Conservation (phyloP, 2,113 vertebrate genomes). For the Bubo blakistoni region DNA sequence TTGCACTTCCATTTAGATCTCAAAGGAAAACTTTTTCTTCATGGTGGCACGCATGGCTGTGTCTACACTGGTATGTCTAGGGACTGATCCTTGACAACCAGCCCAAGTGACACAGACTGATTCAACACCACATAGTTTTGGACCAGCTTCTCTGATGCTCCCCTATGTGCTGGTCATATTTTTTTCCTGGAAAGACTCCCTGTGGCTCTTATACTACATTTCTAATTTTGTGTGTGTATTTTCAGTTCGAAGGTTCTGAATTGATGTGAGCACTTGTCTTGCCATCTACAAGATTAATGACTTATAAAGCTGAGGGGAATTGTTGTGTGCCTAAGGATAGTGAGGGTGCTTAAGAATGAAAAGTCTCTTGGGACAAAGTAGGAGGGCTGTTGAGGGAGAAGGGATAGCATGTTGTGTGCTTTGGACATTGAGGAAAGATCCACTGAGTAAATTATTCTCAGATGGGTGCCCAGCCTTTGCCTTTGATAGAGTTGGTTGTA, state of each 20-base stretch:
- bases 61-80: neutral
- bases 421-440: neutral
- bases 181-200: neutral
- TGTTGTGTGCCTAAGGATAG: neutral
- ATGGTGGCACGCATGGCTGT: neutral
- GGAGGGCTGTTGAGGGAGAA: neutral
- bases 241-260: neutral
- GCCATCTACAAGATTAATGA: neutral
- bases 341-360: neutral
- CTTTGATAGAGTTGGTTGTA: neutral
- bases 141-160: neutral
- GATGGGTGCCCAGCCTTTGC: neutral
- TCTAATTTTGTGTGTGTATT: neutral
- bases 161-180: too few species aligned
- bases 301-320: neutral
- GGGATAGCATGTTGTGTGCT: neutral
- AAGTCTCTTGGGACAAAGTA: neutral
- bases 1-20: neutral
- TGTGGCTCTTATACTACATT: neutral
- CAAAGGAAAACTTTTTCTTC: neutral
- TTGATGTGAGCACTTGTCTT: neutral
- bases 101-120: neutral
- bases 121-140: neutral
- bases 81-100: neutral
- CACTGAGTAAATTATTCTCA: neutral